A percentile compares a stretch with the other conserved stretches of the same genome.
Evolutionary conservation across 1,140 invertebrate species (phyloP).

Genomic region (Nilaparvata lugens): DNA sequence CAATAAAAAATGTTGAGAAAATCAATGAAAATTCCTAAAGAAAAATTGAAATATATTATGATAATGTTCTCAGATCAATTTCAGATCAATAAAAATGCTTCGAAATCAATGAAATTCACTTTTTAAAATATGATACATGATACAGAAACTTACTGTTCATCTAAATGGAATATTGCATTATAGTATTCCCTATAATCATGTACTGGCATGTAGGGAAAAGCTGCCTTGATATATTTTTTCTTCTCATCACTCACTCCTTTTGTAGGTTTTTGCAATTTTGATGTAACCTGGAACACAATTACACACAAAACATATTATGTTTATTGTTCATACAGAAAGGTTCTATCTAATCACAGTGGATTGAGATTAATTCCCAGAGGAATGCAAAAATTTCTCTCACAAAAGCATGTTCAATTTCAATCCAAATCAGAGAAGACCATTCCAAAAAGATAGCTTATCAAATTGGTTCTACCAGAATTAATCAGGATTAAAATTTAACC

Average conservation of each 20-base stretch:
- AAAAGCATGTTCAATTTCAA: too few species aligned
- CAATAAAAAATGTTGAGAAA: background rate
- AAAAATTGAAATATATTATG: background rate
- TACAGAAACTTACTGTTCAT: background rate
- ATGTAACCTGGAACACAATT: background rate
- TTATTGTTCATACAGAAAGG: too few species aligned
- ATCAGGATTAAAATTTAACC: too few species aligned
- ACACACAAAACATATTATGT: too few species aligned
- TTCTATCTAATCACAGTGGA: too few species aligned
- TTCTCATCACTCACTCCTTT: background rate
- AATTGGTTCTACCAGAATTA: too few species aligned
- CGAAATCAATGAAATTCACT: background rate
- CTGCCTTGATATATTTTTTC: background rate
- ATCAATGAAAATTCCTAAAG: background rate
- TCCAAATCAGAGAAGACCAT: too few species aligned
- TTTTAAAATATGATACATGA: background rate
- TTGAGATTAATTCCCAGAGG: too few species aligned
- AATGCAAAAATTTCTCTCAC: too few species aligned
- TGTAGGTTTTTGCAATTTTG: background rate
- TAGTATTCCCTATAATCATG: background rate
- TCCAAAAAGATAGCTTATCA: too few species aligned
- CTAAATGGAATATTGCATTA: background rate
- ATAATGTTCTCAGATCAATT: background rate
- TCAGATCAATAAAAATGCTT: background rate
- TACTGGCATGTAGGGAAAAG: slow-evolving; percentile 3